Percentiles rank a stretch among this genome's conserved stretches.
These are phyloP conservation scores for Cyclargus thomasi DNA, from an alignment of 1,140 invertebrate species.

Conservation along the genomic window DNA sequence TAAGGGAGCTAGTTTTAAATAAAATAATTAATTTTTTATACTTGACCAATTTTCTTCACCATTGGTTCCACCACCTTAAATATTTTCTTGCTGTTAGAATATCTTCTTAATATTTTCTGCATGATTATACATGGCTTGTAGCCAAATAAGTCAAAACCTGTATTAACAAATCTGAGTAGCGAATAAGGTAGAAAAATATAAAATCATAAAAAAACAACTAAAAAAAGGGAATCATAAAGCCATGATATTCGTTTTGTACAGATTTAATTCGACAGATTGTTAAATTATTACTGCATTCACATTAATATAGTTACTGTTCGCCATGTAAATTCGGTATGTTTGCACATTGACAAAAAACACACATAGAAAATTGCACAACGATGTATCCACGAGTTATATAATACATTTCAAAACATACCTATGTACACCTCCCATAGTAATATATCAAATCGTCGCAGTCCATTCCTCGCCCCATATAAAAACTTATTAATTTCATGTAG, in stretches of 20 bases:
- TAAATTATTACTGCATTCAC: conserved; percentile 69
- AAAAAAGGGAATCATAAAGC: conserved; percentile 57
- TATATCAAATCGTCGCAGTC: conserved; percentile 42
- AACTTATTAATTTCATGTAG: conserved; percentile 14
- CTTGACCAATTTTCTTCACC: too few species aligned
- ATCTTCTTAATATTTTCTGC: too few species aligned
- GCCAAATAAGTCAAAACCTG: too few species aligned
- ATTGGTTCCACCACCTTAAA: too few species aligned
- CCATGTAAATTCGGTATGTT: conserved; percentile 62
- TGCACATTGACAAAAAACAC: conserved; percentile 52
- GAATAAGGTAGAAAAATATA: too few species aligned
- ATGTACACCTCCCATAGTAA: conserved; percentile 58
- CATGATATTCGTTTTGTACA: conserved; percentile 68
- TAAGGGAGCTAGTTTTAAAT: too few species aligned
- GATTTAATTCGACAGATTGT: conserved; percentile 72
- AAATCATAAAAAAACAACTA: conserved; percentile 24
- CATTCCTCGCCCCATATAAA: conserved; percentile 37
- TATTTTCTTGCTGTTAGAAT: too few species aligned
- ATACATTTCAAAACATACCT: conserved; percentile 51
- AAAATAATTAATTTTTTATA: too few species aligned
- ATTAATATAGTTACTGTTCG: conserved; percentile 51
- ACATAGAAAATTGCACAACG: conserved; percentile 45
- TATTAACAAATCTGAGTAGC: too few species aligned
- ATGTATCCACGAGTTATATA: conserved; percentile 39
- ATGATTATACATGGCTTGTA: too few species aligned